Base-by-base conservation (phyloP, 2,888 invertebrate genomes). In the Hydrotaea diabolus region DNA sequence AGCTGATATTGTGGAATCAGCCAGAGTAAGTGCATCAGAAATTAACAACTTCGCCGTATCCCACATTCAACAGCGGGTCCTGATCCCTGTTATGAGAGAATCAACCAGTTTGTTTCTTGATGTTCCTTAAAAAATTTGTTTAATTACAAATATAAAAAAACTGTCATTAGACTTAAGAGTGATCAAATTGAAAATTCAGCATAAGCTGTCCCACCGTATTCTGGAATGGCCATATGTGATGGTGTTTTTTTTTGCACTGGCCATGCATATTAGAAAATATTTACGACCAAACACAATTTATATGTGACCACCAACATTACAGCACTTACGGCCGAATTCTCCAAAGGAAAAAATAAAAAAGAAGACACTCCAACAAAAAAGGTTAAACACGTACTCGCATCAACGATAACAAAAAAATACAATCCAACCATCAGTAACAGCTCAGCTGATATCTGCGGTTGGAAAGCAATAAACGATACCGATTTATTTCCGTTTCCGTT, bases 371-470 rank as follows among this genome's bases (percentile, higher is more conserved):
- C 23, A 23, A 59, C 26, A 81, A 85, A 83, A 86, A 86, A 82
- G 86, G 86, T 87, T 85, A 81, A 85, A 77, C 86, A 84, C 82
- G 85, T 85, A 78, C 76, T 53, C 13, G 17, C 64, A 74, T 43
- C 36, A 7, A 49, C 43, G 73, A 57, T 53, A 55, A 57, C 23
- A 76, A 55, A 23, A 36, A n/a, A 55, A 19, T 39, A 13, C 36
- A 19, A 43, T 74, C 55, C 49, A 81, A 72, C 64, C 69, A 83
- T 83, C 76, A 81, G 77, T 75, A 66, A 23, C 57, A 81, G 75
- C 72, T 72, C 87, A 86, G 82, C 86, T 86, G 82, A 83, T 85
- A 82, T 77, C 80, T 85, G 82, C 53, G 80, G 81, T 82, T 76
- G 82, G 55, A 46, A 59, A 77, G 82, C 85, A 85, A 85, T 85